Base-by-base conservation (phyloP, 2,797 vertebrate genomes). In the Tolypeutes matacus region DNA sequence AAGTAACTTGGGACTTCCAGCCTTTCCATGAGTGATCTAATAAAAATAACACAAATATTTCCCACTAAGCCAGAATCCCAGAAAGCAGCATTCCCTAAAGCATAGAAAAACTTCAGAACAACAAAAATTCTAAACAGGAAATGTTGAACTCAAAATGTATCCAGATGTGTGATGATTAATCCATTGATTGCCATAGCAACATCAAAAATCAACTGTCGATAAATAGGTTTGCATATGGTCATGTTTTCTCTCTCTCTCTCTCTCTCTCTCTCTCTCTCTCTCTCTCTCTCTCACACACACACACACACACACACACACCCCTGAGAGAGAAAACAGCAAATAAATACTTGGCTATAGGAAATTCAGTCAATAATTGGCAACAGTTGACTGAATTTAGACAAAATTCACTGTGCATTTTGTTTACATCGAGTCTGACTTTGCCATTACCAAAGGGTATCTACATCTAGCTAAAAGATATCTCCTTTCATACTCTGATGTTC, bases 91-190 rank as follows among this genome's bases (percentile, higher is more conserved):
- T 65, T 69, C 46, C 46, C 76, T 1, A 81, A 86, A 89, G 36
- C 62, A 49, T 23, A 64, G 80, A 56, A 58, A 95, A 81, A 75
- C 7, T 80, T 88, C 8, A 56, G 23, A 46, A 80, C 29, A 64
- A 78, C 10, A 70, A 34, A 93, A 92, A 76, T 60, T 91, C 73
- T 27, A 69, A 46, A 94, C 7, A 58, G 42, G 42, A 65, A 94
- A 65, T 60, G 70, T 0, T 70, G 46, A 89, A 60, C 27, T 34
- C 53, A 70, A 27, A 69, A 49, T 10, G 18, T 76, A 81, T 56
- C 60, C 29, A 76, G 42, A n/a, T 29, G 8, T 36, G 11, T 70
- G 42, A 80, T 13, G 27, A n/a, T 9, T 62, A 21, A 58, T 4
- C 73, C 9, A 7, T 25, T 42, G 17, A 60, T 11, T 31, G 34